A percentile compares a stretch with the other conserved stretches of the same genome.
Conservation (phyloP, 2,888 invertebrate species). For the Agonum fuliginosum region DNA sequence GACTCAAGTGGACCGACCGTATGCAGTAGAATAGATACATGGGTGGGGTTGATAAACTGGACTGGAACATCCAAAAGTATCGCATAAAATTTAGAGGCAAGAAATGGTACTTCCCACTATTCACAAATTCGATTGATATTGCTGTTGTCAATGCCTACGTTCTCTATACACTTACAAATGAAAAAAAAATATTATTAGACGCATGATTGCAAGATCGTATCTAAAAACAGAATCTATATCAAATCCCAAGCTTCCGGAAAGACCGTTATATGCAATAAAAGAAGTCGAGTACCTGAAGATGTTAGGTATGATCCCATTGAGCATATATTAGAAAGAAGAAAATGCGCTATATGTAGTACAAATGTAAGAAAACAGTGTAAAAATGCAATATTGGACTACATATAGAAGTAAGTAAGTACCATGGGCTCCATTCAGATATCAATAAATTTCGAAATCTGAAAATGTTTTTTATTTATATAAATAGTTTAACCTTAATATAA, state of each 20-base stretch:
- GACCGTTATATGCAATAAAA: neutral
- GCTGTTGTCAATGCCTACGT: conserved; percentile 16
- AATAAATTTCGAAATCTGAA: too few species aligned
- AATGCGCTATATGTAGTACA: too few species aligned
- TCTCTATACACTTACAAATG: conserved; percentile 6
- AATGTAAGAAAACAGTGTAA: too few species aligned
- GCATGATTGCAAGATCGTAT: conserved; percentile 34
- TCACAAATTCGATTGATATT: conserved; percentile 25
- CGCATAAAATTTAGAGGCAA: conserved; percentile 43
- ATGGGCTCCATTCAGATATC: too few species aligned
- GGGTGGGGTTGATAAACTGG: conserved; percentile 50
- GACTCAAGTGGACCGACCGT: neutral
- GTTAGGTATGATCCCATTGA: conserved; percentile 27
- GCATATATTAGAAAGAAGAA: too few species aligned
- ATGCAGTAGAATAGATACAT: conserved; percentile 50
- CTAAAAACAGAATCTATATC: conserved; percentile 37
- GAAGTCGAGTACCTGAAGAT: conserved; percentile 13
- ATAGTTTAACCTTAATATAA: too few species aligned
- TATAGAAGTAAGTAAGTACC: too few species aligned
- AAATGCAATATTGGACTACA: too few species aligned
- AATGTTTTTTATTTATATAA: too few species aligned
- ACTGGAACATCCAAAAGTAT: conserved; percentile 48
- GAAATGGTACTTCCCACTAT: conserved; percentile 41
- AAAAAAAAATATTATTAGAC: conserved; percentile 25
- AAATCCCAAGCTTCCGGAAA: conserved; percentile 23